These are phyloP conservation scores for Agriopis aurantiaria DNA, from an alignment of 2,888 invertebrate genomes.

Conservation along the genomic window DNA sequence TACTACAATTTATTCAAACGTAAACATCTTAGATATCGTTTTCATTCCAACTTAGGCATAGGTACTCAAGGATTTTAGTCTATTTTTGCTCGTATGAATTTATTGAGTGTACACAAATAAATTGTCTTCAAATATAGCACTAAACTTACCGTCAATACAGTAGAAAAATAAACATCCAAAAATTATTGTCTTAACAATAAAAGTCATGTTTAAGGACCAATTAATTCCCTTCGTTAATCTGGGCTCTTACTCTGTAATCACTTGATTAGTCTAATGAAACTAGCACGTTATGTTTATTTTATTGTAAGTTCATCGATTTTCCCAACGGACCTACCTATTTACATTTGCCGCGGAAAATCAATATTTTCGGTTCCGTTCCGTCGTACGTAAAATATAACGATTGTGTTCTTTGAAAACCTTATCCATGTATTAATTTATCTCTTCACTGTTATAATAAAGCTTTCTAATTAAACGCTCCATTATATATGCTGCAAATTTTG, in stretches of 20 bases:
- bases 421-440: too few species aligned
- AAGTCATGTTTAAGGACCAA: conserved; percentile 16
- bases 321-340: conserved; percentile 44
- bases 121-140: not conserved
- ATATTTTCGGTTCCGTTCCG: conserved; percentile 55
- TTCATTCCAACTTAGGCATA: too few species aligned
- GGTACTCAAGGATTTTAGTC: not conserved
- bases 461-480: too few species aligned
- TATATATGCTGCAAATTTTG: too few species aligned
- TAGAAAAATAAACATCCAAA: conserved; percentile 32
- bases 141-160: conserved; percentile 21
- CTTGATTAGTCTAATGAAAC: conserved; percentile 7
- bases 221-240: conserved; percentile 10
- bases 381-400: conserved; percentile 35
- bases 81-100: too few species aligned
- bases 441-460: too few species aligned
- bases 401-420: not conserved
- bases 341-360: conserved; percentile 61
- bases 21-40: too few species aligned
- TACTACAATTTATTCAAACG: not conserved
- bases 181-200: conserved; percentile 22
- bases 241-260: conserved; percentile 1
- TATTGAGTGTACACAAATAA: too few species aligned
- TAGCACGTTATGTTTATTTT: conserved; percentile 37
- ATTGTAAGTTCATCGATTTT: conserved; percentile 36